phyloP scores from a whole-genome alignment of 2,113 vertebrate species.

The Pimephales promelas region DNA sequence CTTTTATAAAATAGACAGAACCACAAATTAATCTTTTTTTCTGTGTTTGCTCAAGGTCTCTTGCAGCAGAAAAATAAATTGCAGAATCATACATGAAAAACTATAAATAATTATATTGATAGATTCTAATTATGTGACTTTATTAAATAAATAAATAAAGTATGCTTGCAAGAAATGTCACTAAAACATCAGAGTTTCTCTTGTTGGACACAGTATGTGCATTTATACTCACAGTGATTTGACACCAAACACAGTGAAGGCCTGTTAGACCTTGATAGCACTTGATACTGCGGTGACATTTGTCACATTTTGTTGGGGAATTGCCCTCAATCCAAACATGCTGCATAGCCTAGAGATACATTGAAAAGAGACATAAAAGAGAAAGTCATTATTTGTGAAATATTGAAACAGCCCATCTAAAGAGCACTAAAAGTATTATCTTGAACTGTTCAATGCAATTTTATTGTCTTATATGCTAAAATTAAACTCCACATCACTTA shows the following conservation, averaged over 20 bases:
- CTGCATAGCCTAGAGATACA: constrained; percentile 83
- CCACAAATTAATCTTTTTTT: too few species aligned
- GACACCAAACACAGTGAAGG: constrained; percentile 95
- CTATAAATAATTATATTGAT: not conserved
- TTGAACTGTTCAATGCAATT: not conserved
- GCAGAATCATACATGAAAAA: not conserved
- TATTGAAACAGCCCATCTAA: not conserved
- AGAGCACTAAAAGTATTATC: too few species aligned
- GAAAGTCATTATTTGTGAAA: not conserved
- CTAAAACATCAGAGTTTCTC: not conserved
- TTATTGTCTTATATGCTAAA: not conserved
- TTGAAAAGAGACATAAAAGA: not conserved
- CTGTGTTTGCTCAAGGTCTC: too few species aligned
- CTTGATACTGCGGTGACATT: constrained; percentile 94
- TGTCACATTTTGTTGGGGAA: constrained; percentile 88
- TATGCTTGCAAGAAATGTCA: not conserved
- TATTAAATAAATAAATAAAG: too few species aligned
- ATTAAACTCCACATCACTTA: not conserved
- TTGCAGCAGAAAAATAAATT: not conserved
- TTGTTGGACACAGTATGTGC: constrained; percentile 7
- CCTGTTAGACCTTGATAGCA: constrained; percentile 93
- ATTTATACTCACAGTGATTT: constrained; percentile 85
- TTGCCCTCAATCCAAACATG: constrained; percentile 96
- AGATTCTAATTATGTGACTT: too few species aligned
- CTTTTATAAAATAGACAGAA: not conserved